Evolutionary conservation across 1,140 invertebrate species (phyloP).

Genomic region (Teleopsis dalmanni): DNA sequence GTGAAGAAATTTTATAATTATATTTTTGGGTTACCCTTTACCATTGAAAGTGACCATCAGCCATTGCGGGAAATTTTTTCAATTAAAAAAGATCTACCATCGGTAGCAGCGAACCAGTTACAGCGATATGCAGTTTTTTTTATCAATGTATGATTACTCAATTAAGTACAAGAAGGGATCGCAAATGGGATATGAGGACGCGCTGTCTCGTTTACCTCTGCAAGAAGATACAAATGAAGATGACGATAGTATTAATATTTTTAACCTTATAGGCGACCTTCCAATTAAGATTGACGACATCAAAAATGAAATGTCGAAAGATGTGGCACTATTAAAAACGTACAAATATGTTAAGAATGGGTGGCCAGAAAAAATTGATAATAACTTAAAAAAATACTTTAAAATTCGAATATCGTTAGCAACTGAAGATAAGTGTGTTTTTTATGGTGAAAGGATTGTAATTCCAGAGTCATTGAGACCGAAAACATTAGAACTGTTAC

Average conservation of each 20-base stretch:
- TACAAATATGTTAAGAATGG: background rate
- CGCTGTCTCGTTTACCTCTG: slow-evolving; percentile 16
- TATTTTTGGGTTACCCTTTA: slow-evolving; percentile 26
- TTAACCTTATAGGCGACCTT: background rate
- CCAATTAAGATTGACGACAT: background rate
- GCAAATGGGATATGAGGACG: slow-evolving; percentile 18
- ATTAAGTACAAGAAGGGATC: slow-evolving; percentile 14
- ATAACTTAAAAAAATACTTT: background rate
- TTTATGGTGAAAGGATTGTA: slow-evolving; percentile 4
- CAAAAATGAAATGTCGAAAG: background rate
- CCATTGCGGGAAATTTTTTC: slow-evolving; percentile 2
- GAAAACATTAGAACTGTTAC: background rate
- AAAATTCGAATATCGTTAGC: background rate
- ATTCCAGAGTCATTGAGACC: background rate
- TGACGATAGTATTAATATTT: background rate
- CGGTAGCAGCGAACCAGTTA: background rate
- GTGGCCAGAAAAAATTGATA: background rate
- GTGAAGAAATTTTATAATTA: slow-evolving; percentile 47
- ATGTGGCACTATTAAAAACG: background rate
- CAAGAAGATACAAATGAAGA: background rate
- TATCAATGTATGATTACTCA: slow-evolving; percentile 12
- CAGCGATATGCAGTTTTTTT: background rate
- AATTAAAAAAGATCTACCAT: slow-evolving; percentile 17
- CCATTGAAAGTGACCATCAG: slow-evolving; percentile 2
- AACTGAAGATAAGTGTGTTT: background rate